Evolutionary conservation across 1,140 invertebrate genomes (phyloP).

Genomic region (Dolichoris vasculosae): DNA sequence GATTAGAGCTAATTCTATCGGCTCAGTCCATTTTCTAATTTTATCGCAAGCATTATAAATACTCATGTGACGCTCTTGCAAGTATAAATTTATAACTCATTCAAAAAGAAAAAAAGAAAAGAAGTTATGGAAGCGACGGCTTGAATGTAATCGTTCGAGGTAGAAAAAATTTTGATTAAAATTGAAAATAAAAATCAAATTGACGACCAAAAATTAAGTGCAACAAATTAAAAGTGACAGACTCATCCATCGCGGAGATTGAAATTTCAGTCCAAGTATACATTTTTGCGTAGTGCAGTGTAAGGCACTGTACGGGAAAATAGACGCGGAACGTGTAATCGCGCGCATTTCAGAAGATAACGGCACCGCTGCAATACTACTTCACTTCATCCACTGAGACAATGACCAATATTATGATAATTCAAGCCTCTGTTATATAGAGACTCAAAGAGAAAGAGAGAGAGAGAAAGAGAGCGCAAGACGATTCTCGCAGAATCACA

Average conservation of each 20-base stretch:
- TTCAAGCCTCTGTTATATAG: constrained; percentile 61
- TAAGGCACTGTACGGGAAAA: not conserved
- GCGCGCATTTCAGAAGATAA: constrained; percentile 6
- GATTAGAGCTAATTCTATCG: too few species aligned
- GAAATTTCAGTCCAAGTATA: not conserved
- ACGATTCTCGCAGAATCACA: constrained; percentile 5
- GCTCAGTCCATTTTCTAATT: too few species aligned
- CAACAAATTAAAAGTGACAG: not conserved
- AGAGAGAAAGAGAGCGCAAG: constrained; percentile 13
- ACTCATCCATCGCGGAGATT: not conserved
- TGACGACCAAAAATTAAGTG: not conserved
- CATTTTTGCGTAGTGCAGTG: not conserved
- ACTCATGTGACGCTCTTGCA: too few species aligned
- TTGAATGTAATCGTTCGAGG: too few species aligned
- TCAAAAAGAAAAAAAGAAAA: too few species aligned
- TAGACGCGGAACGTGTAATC: not conserved
- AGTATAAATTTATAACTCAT: too few species aligned
- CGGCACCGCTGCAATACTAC: not conserved
- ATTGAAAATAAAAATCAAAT: not conserved
- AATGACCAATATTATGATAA: constrained; percentile 74
- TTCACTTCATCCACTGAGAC: constrained; percentile 54
- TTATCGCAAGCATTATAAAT: too few species aligned
- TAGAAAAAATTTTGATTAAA: not conserved
- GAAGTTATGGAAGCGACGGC: too few species aligned
- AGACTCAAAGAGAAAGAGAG: not conserved